phyloP scores from a whole-genome alignment of 2,888 invertebrate genomes.

The Coecobrya sp. region DNA sequence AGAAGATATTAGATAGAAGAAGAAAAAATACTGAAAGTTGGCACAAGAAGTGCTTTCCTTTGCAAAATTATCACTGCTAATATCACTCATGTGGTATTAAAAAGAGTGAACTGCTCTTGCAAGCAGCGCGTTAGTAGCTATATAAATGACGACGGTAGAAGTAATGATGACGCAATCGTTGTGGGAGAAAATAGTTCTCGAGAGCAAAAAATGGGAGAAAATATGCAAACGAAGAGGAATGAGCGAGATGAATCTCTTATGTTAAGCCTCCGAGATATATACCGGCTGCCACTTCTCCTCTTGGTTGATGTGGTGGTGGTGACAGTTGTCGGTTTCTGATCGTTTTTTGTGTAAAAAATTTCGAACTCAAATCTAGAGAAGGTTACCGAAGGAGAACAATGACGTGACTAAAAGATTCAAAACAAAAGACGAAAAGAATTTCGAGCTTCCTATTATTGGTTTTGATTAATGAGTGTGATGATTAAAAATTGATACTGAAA shows the following conservation, averaged over 20 bases:
- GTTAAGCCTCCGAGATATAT: background rate
- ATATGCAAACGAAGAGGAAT: slow-evolving; percentile 51
- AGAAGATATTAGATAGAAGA: slow-evolving; percentile 24
- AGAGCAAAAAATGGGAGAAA: slow-evolving; percentile 1
- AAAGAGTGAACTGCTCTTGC: slow-evolving; percentile 4
- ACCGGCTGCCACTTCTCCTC: background rate
- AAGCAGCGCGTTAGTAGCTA: background rate
- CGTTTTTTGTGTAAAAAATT: background rate
- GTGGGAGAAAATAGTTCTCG: slow-evolving; percentile 18
- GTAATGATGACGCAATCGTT: slow-evolving; percentile 62
- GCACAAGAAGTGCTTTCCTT: slow-evolving; percentile 64
- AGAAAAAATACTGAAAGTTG: slow-evolving; percentile 39
- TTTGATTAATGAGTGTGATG: slow-evolving; percentile 26
- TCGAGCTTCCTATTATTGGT: background rate
- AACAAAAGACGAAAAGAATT: background rate
- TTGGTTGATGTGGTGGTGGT: slow-evolving; percentile 8
- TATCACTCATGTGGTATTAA: slow-evolving; percentile 56
- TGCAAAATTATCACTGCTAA: slow-evolving; percentile 62
- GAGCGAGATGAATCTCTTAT: background rate
- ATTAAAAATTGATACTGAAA: slow-evolving; percentile 35
- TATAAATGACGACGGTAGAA: slow-evolving; percentile 55
- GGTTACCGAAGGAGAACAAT: slow-evolving; percentile 12
- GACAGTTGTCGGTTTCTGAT: slow-evolving; percentile 24
- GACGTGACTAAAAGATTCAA: background rate
- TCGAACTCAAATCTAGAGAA: background rate